These are phyloP conservation scores for Pocillopora damicornis DNA, from an alignment of 64 coral and sea anemone genomes.

Conservation along the genomic window DNA sequence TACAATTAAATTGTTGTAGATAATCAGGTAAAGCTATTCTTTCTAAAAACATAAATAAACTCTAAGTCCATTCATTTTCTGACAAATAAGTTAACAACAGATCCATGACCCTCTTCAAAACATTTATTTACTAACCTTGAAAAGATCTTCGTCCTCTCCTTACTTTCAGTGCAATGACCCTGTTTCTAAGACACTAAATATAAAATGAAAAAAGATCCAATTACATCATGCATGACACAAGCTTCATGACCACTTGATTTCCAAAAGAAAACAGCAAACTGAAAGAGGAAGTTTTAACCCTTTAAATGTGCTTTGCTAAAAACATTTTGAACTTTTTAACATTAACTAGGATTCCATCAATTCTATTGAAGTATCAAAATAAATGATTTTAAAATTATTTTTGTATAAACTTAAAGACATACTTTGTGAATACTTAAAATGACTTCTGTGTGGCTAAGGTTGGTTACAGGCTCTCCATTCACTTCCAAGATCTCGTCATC, in stretches of 20 bases:
- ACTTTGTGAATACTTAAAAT: conserved; percentile 94
- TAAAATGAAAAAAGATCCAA: neutral
- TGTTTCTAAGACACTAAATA: conserved; percentile 79
- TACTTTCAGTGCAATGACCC: conserved; percentile 88
- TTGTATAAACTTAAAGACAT: neutral
- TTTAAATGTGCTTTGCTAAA: too few species aligned
- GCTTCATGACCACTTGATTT: neutral
- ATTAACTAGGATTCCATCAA: too few species aligned
- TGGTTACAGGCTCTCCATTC: conserved; percentile 66
- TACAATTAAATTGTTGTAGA: too few species aligned
- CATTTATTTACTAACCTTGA: conserved; percentile 38
- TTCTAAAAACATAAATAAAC: too few species aligned
- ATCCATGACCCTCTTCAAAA: too few species aligned
- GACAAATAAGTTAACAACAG: too few species aligned
- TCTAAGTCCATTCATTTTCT: too few species aligned
- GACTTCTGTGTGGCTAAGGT: conserved; percentile 77
- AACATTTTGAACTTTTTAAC: too few species aligned
- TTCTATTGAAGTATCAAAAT: too few species aligned
- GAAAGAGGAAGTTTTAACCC: neutral
- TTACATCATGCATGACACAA: neutral
- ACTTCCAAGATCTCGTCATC: conserved; percentile 94
- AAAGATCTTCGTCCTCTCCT: conserved; percentile 49
- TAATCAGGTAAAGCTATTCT: too few species aligned
- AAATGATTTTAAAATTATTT: neutral
- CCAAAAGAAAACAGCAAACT: neutral